Percentiles rank a stretch among this genome's conserved stretches.
Evolutionary conservation across 2,888 invertebrate genomes (phyloP).

Genomic region (Mythimna ferrago): DNA sequence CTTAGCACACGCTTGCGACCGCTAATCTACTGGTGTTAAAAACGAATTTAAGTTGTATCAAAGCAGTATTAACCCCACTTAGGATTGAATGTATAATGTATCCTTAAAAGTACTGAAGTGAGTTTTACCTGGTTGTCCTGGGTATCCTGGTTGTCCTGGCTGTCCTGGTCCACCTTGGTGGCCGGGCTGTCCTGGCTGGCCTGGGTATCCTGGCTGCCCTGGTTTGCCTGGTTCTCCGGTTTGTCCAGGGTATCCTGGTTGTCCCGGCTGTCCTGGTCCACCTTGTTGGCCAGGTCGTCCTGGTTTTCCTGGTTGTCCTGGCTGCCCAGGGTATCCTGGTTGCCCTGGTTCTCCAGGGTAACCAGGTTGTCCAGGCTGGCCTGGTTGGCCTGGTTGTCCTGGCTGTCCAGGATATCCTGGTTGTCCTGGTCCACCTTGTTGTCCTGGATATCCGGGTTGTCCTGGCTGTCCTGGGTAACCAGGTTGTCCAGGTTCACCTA

Average conservation of each 20-base stretch:
- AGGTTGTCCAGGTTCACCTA: neutral
- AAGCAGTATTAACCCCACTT: no score
- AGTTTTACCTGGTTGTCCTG: neutral
- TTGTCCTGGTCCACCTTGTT: constrained; percentile 56
- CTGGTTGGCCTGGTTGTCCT: constrained; percentile 62
- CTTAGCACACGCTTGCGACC: no score
- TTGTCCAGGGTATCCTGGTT: neutral
- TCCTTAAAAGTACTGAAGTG: neutral
- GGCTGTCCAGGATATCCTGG: constrained; percentile 34
- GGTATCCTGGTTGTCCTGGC: constrained; percentile 3
- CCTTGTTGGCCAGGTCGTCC: constrained; percentile 16
- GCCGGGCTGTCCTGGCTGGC: constrained; percentile 27
- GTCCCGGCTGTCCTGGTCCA: constrained; percentile 25
- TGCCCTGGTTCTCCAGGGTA: neutral
- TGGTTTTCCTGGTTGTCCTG: constrained; percentile 53
- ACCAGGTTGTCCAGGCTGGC: constrained; percentile 21
- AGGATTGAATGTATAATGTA: neutral
- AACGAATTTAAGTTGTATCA: no score
- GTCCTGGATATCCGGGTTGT: constrained; percentile 20
- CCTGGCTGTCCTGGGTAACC: constrained; percentile 22
- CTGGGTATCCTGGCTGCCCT: constrained; percentile 18
- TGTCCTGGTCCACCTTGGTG: constrained; percentile 4
- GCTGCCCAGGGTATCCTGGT: constrained; percentile 26
- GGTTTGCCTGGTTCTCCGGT: neutral
- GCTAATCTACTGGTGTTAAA: no score